Evolutionary conservation across 64 coral and sea anemone species (phyloP), one percentile per base, ranked within the genome.

Genomic region (Pocillopora damicornis): DNA sequence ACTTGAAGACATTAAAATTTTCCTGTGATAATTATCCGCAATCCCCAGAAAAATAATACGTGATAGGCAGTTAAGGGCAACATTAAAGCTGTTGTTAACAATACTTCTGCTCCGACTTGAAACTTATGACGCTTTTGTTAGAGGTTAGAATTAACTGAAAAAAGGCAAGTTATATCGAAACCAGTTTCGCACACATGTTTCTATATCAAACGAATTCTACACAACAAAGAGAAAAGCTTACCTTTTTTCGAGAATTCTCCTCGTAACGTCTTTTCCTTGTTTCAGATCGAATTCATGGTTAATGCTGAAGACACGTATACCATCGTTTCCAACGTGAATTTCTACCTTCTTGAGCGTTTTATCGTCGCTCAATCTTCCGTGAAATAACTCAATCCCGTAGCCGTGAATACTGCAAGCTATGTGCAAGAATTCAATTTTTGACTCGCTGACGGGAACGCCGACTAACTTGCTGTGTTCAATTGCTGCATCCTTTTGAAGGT

Each of bases 221-320:
- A 6, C n/a, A 59, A 5, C 34, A 83, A 37, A 77, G 68, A 69
- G 37, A 38, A 77, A 73, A 11, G 12, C 76, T 87, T 75, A 99
- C 97, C 97, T 95, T 88, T 95, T 95, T 79, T 99, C 97, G 15
- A 99, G 87, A n/a, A 75, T 82, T 88, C 87, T 99, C 63, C 88
- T 90, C 11, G 91, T 81, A 13, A 99, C 80, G 79, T 99, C 97
- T 86, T 91, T 95, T 59, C 88, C 91, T 76, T 90, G 90, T 69
- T 99, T 99, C 15, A 77, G 60, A 60, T 99, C 97, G 42, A 73
- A 99, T 75, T 95, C 97, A 37, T 90, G 87, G 68, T 89, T 87
- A 74, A 95, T 72, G 25, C 97, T 95, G 57, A 88, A 99, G 2
- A 99, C 97, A 23, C 87, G 84, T 35, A 99, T 88, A 8, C 97